A percentile compares a stretch with the other conserved stretches of the same genome.
phyloP scores from a whole-genome alignment of 1,140 invertebrate species.

The Drosophila tani region DNA sequence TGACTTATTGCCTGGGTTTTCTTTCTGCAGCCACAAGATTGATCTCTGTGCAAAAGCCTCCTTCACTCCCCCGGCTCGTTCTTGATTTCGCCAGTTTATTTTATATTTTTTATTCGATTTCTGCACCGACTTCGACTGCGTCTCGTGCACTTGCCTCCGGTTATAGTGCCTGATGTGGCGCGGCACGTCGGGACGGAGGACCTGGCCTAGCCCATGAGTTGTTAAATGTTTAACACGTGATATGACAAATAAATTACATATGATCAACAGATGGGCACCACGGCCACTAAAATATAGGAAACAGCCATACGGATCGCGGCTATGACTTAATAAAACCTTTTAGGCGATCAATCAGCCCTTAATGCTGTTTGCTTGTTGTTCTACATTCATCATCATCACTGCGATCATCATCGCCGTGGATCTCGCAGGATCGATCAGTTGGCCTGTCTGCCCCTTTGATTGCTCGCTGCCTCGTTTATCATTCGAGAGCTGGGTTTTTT shows the following conservation, averaged over 20 bases:
- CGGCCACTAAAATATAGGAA: conserved; percentile 32
- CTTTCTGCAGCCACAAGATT: conserved; percentile 63
- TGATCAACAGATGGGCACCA: conserved; percentile 53
- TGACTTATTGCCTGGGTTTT: conserved; percentile 78
- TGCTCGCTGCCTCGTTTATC: conserved; percentile 36
- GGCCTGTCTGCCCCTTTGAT: conserved; percentile 28
- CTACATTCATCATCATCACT: conserved; percentile 46
- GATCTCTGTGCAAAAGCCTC: conserved; percentile 73
- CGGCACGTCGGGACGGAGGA: conserved; percentile 7
- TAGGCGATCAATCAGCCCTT: conserved; percentile 73
- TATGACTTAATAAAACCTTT: conserved; percentile 71
- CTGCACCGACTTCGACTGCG: conserved; percentile 39
- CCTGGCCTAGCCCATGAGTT: conserved; percentile 69
- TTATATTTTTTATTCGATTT: conserved; percentile 58
- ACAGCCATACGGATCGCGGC: conserved; percentile 14
- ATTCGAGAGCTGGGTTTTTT: neutral
- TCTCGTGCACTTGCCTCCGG: conserved; percentile 66
- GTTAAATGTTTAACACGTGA: conserved; percentile 82
- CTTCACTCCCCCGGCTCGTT: conserved; percentile 14
- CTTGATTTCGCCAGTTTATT: conserved; percentile 32
- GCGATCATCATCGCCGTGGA: conserved; percentile 9
- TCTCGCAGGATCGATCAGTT: conserved; percentile 36
- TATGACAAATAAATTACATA: conserved; percentile 82
- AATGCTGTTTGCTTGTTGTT: conserved; percentile 34
- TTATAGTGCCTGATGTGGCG: conserved; percentile 27